These are phyloP conservation scores for Ormyrus rosae DNA, from an alignment of 2,888 invertebrate species.

Conservation along the genomic window DNA sequence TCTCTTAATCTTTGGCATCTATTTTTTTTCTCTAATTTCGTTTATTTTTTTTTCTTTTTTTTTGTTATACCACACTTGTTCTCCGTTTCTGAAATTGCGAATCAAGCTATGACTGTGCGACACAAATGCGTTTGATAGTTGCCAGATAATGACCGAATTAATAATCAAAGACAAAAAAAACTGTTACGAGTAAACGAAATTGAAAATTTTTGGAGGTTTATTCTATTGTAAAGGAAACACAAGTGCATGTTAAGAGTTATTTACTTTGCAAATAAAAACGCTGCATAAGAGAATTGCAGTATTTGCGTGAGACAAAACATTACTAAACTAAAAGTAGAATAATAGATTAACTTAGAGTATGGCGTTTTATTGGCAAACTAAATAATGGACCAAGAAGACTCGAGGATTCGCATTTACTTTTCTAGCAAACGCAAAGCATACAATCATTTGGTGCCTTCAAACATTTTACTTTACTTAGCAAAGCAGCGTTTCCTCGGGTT, in stretches of 20 bases:
- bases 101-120: slow-evolving; percentile 29
- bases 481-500: slow-evolving; percentile 34
- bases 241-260: slow-evolving; percentile 39
- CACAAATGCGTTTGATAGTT: slow-evolving; percentile 31
- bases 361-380: slow-evolving; percentile 49
- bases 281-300: slow-evolving; percentile 15
- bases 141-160: slow-evolving; percentile 39
- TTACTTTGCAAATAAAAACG: slow-evolving; percentile 51
- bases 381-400: slow-evolving; percentile 31
- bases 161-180: slow-evolving; percentile 13
- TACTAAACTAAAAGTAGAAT: slow-evolving; percentile 4
- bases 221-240: slow-evolving; percentile 37
- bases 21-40: background rate
- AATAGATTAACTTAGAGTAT: background rate
- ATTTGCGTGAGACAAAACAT: background rate
- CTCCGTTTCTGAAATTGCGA: slow-evolving; percentile 45
- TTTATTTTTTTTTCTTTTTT: slow-evolving; percentile 17
- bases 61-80: slow-evolving; percentile 26
- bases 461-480: slow-evolving; percentile 6
- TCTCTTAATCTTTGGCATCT: slow-evolving; percentile 12
- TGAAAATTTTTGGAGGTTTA: slow-evolving; percentile 50
- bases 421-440: slow-evolving; percentile 3
- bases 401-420: slow-evolving; percentile 31
- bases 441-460: slow-evolving; percentile 50
- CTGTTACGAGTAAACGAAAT: slow-evolving; percentile 44